Conservation (phyloP, 1,140 invertebrate species). For the Gryon sp. region DNA sequence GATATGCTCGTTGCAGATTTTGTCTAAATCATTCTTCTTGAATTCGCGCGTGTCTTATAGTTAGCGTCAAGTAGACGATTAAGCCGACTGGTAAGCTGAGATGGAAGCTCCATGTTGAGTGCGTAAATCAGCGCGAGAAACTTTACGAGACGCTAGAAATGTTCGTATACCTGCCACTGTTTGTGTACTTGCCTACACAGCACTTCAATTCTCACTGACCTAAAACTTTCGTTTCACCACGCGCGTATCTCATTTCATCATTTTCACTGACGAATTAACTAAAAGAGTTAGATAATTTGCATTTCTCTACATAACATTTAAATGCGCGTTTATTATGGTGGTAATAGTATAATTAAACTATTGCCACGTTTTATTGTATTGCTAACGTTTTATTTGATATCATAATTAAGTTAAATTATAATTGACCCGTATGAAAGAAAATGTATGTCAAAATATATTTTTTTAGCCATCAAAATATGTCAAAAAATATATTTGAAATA, state of each 20-base stretch:
- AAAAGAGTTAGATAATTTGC: constrained; percentile 6
- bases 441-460: no score
- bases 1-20: constrained; percentile 31
- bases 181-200: constrained; percentile 22
- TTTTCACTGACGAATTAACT: constrained; percentile 10
- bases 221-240: constrained; percentile 32
- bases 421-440: no score
- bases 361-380: no score
- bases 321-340: no score
- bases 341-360: no score
- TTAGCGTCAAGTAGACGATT: constrained; percentile 46
- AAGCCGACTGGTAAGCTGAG: constrained; percentile 43
- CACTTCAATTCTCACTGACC: constrained; percentile 47
- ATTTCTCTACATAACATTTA: no score
- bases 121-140: constrained; percentile 55
- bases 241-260: constrained; percentile 21
- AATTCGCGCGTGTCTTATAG: constrained; percentile 34
- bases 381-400: no score
- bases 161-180: constrained; percentile 45
- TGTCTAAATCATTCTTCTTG: constrained; percentile 45
- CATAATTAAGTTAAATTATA: no score
- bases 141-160: constrained; percentile 33
- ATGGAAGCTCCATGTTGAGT: constrained; percentile 44
- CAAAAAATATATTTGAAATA: no score
- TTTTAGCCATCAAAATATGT: no score